Evolutionary conservation across 2,113 vertebrate species (phyloP).

Genomic region (Elachura formosa): DNA sequence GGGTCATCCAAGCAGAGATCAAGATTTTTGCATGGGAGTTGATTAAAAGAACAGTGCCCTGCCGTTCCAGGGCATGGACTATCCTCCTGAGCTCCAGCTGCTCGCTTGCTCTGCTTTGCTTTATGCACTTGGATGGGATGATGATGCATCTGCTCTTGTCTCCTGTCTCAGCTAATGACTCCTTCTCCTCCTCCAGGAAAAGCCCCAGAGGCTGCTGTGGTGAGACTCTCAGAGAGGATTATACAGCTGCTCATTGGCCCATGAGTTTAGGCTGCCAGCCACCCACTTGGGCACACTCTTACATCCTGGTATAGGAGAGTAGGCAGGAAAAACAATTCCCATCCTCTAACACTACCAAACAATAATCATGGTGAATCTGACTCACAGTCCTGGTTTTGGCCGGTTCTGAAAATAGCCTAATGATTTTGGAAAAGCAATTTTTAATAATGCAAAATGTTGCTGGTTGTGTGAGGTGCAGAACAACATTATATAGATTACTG

Average conservation of each 20-base stretch:
- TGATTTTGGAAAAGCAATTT: conserved; percentile 1
- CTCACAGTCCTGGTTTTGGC: neutral
- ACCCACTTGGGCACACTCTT: neutral
- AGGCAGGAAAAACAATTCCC: neutral
- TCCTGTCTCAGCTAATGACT: neutral
- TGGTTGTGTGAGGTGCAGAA: neutral
- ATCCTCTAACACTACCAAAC: neutral
- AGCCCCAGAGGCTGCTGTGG: neutral
- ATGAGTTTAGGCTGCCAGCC: neutral
- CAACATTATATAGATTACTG: neutral
- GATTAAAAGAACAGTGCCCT: neutral
- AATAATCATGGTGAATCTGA: neutral
- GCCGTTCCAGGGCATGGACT: neutral
- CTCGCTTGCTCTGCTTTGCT: neutral
- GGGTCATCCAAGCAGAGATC: neutral
- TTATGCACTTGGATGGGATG: neutral
- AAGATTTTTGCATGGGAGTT: neutral
- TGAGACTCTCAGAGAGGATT: neutral
- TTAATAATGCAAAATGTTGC: neutral
- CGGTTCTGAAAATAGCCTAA: neutral
- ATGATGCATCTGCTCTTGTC: neutral
- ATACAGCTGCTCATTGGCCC: neutral
- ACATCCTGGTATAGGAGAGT: fast-evolving
- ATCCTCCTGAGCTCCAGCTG: neutral
- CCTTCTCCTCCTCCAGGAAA: neutral